Conservation (phyloP, 2,113 vertebrate genomes). For the Myiozetetes cayanensis region DNA sequence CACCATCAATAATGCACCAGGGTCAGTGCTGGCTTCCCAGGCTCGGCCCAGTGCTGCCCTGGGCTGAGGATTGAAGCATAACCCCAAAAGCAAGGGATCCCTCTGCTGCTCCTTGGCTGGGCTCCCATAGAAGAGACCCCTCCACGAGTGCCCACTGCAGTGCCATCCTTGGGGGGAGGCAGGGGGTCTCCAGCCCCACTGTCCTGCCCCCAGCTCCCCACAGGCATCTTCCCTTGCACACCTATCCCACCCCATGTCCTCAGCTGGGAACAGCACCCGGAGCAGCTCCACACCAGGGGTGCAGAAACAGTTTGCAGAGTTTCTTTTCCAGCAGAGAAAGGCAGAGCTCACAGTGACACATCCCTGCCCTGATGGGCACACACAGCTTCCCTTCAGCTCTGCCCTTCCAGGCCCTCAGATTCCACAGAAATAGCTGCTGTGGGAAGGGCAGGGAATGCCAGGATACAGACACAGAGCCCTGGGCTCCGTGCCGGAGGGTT, state of each 20-base stretch:
- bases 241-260: neutral
- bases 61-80: fast-evolving
- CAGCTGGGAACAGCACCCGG: neutral
- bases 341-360: fast-evolving
- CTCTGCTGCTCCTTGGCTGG: fast-evolving
- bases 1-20: conserved; percentile 38
- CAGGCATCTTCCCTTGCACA: neutral
- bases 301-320: neutral
- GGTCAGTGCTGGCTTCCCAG: neutral
- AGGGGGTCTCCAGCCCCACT: fast-evolving
- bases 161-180: fast-evolving
- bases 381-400: fast-evolving
- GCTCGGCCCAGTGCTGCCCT: neutral
- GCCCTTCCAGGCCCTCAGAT: neutral
- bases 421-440: neutral
- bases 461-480: fast-evolving
- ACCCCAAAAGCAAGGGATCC: neutral
- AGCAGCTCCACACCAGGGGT: fast-evolving
- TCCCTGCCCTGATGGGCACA: fast-evolving
- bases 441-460: neutral
- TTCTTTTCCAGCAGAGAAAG: fast-evolving
- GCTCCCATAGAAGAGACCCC: fast-evolving
- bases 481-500: fast-evolving
- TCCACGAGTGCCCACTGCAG: fast-evolving
- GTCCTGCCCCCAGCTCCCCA: neutral